phyloP scores from a whole-genome alignment of 1,140 invertebrate genomes.

The Ladona fulva region DNA sequence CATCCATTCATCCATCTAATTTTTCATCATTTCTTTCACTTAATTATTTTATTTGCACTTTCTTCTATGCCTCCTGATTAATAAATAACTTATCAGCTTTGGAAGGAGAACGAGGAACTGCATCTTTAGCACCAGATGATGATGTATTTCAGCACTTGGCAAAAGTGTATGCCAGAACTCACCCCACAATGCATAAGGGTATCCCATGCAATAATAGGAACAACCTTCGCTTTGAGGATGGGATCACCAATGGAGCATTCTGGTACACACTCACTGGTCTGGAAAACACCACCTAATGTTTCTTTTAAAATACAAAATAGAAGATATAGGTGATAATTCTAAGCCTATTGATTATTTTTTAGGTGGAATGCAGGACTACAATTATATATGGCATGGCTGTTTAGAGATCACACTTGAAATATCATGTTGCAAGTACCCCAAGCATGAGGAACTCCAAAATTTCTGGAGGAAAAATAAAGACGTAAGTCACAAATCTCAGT shows the following conservation, averaged over 20 bases:
- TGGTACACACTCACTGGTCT: slow-evolving; percentile 48
- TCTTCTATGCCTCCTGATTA: too few species aligned
- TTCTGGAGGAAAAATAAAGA: slow-evolving; percentile 53
- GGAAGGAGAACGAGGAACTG: neutral
- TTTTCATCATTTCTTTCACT: too few species aligned
- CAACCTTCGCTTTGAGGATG: slow-evolving; percentile 36
- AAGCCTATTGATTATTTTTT: slow-evolving; percentile 20
- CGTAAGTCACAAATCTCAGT: slow-evolving; percentile 25
- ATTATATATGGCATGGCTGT: slow-evolving; percentile 52
- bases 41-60: too few species aligned
- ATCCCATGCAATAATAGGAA: slow-evolving; percentile 33
- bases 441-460: slow-evolving; percentile 35
- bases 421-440: slow-evolving; percentile 53
- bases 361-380: slow-evolving; percentile 57
- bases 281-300: neutral
- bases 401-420: slow-evolving; percentile 60
- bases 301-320: neutral
- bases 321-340: neutral
- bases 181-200: slow-evolving; percentile 40
- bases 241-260: slow-evolving; percentile 50
- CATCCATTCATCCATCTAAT: too few species aligned
- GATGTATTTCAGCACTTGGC: slow-evolving; percentile 55
- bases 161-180: slow-evolving; percentile 47
- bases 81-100: too few species aligned
- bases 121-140: slow-evolving; percentile 52